Evolutionary conservation across 2,113 vertebrate species (phyloP).

Genomic region (Ochotona princeps): DNA sequence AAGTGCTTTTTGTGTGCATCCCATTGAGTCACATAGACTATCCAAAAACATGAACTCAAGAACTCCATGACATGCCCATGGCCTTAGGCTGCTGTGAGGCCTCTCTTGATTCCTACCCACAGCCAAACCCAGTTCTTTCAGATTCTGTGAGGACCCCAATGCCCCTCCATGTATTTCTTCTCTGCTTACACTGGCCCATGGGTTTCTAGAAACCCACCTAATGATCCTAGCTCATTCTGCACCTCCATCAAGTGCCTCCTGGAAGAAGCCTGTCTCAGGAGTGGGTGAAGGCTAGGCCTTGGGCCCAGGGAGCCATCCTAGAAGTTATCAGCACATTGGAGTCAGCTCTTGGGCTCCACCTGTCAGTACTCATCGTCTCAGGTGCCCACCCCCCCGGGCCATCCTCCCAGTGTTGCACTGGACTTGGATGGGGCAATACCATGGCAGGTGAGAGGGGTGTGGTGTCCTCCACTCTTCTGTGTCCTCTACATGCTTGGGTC

Average conservation of each 20-base stretch:
- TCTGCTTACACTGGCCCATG: no score
- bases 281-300: not conserved
- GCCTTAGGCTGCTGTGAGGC: not conserved
- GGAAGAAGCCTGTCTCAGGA: not conserved
- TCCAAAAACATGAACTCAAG: not conserved
- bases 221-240: not conserved
- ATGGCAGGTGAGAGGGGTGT: not conserved
- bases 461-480: not conserved
- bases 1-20: not conserved
- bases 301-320: not conserved
- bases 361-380: not conserved
- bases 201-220: not conserved
- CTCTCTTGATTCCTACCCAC: not conserved
- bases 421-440: not conserved
- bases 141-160: not conserved
- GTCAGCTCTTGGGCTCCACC: not conserved
- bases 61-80: not conserved
- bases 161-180: not conserved
- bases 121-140: not conserved
- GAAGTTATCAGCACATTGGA: not conserved
- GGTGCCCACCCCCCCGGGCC: not conserved
- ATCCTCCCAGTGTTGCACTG: accelerated
- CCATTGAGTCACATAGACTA: not conserved
- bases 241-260: not conserved
- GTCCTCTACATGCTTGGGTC: not conserved